These are phyloP conservation scores for Notechis scutatus DNA, from an alignment of 2,113 vertebrate species.

Conservation along the genomic window DNA sequence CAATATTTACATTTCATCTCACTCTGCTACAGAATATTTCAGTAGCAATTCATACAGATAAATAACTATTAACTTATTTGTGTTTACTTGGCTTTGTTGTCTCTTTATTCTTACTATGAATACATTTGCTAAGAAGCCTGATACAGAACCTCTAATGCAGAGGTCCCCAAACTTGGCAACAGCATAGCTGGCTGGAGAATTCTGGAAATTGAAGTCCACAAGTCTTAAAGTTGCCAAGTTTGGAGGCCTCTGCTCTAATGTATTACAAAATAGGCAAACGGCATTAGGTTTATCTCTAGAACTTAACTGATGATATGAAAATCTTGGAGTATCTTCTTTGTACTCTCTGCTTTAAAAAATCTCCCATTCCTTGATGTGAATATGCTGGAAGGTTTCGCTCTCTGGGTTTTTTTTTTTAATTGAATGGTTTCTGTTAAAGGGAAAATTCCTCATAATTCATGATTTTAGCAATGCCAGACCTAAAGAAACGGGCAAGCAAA, in stretches of 20 bases:
- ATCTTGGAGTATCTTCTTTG: background rate
- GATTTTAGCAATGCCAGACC: background rate
- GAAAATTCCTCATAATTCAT: constrained; percentile 1
- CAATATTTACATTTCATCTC: background rate
- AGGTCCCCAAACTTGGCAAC: too few species aligned
- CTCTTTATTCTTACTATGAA: background rate
- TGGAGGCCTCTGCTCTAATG: background rate
- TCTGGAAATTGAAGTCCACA: too few species aligned
- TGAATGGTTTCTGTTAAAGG: background rate
- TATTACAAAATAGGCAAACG: background rate
- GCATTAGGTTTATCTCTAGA: constrained; percentile 1
- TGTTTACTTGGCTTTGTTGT: background rate
- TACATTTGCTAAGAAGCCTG: background rate
- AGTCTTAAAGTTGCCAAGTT: too few species aligned
- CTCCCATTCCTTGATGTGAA: constrained; percentile 4
- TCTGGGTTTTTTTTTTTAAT: background rate
- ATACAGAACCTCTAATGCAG: background rate
- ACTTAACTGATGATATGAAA: background rate
- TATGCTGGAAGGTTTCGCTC: background rate
- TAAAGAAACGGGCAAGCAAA: background rate
- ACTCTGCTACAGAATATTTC: background rate
- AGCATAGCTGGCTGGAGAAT: too few species aligned
- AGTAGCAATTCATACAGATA: constrained; percentile 12
- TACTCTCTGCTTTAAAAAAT: background rate
- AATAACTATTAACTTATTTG: background rate